A percentile compares a stretch with the other conserved stretches of the same genome.
Conservation (phyloP, 2,888 invertebrate species). For the Dexiosoma caninum region DNA sequence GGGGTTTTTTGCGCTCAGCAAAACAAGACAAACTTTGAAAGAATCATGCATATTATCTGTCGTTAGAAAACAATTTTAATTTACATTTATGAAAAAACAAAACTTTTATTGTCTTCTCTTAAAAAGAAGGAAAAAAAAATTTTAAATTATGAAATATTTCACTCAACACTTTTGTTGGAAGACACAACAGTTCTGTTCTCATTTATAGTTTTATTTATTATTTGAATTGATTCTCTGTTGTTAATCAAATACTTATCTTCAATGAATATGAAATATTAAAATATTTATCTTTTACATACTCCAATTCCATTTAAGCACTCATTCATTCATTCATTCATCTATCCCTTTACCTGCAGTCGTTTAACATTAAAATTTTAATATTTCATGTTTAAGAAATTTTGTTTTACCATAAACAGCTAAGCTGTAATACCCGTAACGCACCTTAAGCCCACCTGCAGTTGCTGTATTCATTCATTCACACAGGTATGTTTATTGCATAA, state of each 20-base stretch:
- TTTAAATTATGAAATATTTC: too few species aligned
- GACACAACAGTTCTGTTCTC: too few species aligned
- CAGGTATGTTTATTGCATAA: constrained; percentile 48
- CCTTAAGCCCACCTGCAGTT: constrained; percentile 1
- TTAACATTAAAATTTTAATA: constrained; percentile 43
- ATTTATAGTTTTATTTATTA: too few species aligned
- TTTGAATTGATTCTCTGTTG: background rate
- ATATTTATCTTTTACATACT: background rate
- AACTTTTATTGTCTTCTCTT: too few species aligned
- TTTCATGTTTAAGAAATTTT: constrained; percentile 40
- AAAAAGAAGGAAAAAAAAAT: too few species aligned
- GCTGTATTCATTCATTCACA: background rate
- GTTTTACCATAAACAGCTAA: constrained; percentile 40
- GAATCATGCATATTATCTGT: background rate
- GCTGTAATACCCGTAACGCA: constrained; percentile 48
- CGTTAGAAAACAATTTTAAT: background rate
- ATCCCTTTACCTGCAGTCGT: constrained; percentile 31
- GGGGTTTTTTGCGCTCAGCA: too few species aligned
- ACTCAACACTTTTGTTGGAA: too few species aligned
- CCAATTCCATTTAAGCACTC: too few species aligned
- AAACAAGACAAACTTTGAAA: background rate
- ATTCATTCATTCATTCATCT: background rate
- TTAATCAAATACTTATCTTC: background rate
- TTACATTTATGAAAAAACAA: too few species aligned
- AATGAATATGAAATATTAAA: background rate